Evolutionary conservation across 2,113 vertebrate species (phyloP), one percentile per base, ranked within the genome.

Genomic region (Elephas maximus): DNA sequence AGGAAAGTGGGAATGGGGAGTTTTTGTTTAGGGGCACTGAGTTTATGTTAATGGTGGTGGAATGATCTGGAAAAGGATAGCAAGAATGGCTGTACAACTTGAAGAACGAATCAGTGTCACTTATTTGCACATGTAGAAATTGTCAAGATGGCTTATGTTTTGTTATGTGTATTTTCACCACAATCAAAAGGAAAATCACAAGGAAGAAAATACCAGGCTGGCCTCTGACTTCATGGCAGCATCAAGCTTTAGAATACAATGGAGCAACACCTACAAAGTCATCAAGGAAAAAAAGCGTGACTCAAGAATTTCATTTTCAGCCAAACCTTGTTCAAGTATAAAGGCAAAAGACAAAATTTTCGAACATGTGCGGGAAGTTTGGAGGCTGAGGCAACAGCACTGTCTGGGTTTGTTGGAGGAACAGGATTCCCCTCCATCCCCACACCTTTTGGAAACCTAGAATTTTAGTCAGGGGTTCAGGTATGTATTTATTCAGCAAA

Each of bases 231-330:
- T 33, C 23, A 15, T 0, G 26, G 24, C 37, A 79, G 53, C 9
- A 26, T 44, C 65, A 2, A 8, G 21, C 14, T 4, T 65, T 37
- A 37, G 82, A 77, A 78, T 26, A 82, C 30, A 91, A 74, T 6
- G 73, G 74, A 94, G 7, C 37, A 74, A 74, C 65, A 92, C 89
- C 85, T 88, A 81, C 91, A 60, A 65, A 30, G 20, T 67, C 69
- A 53, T 77, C 92, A 65, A 76, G 89, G 69, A 62, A 37, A 89
- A 62, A 53, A 82, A 45, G 71, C 63, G 28, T 95, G 95, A 93
- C 86, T 93, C 88, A 83, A 92, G 74, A 73, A 51, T 60, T 93
- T 95, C 81, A 95, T 97, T 94, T 93, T 93, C 73, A 95, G 96
- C 67, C 88, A 28, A 93, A 85, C 37, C 67, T 60, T 90, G 45